These are phyloP conservation scores for Melanotaenia duboulayi DNA, from an alignment of 2,113 vertebrate genomes.

Conservation along the genomic window DNA sequence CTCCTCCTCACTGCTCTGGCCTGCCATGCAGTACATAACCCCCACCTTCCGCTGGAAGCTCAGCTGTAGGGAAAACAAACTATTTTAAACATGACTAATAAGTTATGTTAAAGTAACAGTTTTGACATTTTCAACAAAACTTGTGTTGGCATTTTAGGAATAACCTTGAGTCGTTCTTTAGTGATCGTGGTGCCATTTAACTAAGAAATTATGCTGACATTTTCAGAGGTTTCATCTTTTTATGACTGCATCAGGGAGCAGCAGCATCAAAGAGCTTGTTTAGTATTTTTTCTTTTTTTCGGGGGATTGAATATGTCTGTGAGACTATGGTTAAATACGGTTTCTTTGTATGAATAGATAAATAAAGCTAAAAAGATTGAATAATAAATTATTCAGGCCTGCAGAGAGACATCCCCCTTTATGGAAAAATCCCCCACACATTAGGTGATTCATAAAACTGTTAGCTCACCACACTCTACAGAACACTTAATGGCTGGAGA, in stretches of 20 bases:
- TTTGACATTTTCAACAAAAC: slow-evolving; percentile 54
- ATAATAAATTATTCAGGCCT: slow-evolving; percentile 8
- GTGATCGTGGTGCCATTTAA: slow-evolving; percentile 48
- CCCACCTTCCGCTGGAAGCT: slow-evolving; percentile 98
- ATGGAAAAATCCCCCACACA: slow-evolving; percentile 17
- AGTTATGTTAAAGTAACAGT: slow-evolving; percentile 37
- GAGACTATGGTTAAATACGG: slow-evolving; percentile 5
- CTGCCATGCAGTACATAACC: slow-evolving; percentile 98
- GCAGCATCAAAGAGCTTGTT: slow-evolving; percentile 34
- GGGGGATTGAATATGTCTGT: not conserved
- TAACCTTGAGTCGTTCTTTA: slow-evolving; percentile 34
- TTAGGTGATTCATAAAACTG: slow-evolving; percentile 24
- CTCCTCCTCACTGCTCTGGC: slow-evolving; percentile 97
- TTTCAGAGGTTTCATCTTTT: slow-evolving; percentile 55
- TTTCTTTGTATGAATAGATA: slow-evolving; percentile 17
- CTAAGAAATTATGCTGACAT: slow-evolving; percentile 60
- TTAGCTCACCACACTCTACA: not conserved
- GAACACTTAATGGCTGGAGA: slow-evolving; percentile 8
- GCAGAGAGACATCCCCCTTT: slow-evolving; percentile 18
- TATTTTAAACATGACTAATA: slow-evolving; percentile 13
- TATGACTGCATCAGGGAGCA: slow-evolving; percentile 46
- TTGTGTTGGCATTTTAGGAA: slow-evolving; percentile 60
- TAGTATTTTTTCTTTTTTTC: slow-evolving; percentile 20
- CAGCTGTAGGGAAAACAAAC: slow-evolving; percentile 80
- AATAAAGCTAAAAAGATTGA: slow-evolving; percentile 14